A percentile compares a stretch with the other conserved stretches of the same genome.
Evolutionary conservation across 2,797 vertebrate genomes (phyloP).

Genomic region (Pteropus rufus): DNA sequence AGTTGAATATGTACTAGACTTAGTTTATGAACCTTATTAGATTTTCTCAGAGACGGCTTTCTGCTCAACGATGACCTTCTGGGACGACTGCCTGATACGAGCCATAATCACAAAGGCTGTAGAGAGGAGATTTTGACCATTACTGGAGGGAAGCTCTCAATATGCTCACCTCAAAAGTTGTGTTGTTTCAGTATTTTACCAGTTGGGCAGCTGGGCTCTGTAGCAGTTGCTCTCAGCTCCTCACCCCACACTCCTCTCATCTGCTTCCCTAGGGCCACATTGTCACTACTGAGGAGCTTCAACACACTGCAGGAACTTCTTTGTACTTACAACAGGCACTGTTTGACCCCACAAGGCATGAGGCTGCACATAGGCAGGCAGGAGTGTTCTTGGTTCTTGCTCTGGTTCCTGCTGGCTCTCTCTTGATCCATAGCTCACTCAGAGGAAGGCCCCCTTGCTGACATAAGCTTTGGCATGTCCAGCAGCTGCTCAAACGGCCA

Average conservation of each 20-base stretch:
- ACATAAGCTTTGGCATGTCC: background rate
- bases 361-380: background rate
- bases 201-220: background rate
- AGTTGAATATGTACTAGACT: background rate
- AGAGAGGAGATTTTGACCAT: background rate
- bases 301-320: background rate
- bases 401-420: background rate
- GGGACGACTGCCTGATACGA: background rate
- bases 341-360: background rate
- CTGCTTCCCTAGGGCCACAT: background rate
- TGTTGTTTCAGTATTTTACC: background rate
- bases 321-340: background rate
- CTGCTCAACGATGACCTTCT: background rate
- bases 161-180: background rate
- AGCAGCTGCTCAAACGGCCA: background rate
- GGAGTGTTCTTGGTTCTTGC: background rate
- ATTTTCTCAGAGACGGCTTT: background rate
- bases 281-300: background rate
- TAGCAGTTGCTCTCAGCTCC: background rate
- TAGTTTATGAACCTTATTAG: background rate
- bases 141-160: background rate
- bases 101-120: background rate
- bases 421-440: background rate
- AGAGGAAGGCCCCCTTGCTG: background rate
- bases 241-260: background rate